Evolutionary conservation across 2,797 vertebrate genomes (phyloP).

Genomic region (Bradypodion pumilum): DNA sequence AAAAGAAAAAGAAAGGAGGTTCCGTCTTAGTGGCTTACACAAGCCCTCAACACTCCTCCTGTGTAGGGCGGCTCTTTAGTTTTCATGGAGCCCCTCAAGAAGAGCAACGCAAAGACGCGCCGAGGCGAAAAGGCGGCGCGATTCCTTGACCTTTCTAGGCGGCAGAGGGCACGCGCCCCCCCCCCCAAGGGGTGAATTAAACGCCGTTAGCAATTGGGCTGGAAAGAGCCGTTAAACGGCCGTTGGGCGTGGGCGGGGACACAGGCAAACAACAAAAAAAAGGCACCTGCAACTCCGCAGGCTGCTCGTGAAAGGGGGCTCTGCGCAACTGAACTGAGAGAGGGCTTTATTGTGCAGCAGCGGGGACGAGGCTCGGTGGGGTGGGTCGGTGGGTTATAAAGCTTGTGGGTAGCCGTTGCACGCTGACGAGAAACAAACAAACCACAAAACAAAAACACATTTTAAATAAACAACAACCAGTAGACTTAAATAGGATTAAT

Average conservation of each 20-base stretch:
- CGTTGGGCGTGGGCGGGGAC: too few relatives aligned
- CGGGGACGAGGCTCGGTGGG: too few relatives aligned
- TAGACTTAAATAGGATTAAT: neutral
- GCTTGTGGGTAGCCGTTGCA: neutral
- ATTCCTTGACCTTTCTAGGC: neutral
- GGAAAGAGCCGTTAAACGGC: neutral
- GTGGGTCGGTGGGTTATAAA: too few relatives aligned
- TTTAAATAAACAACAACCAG: too few relatives aligned
- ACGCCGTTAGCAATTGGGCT: neutral
- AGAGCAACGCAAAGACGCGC: too few relatives aligned
- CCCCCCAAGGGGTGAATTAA: neutral
- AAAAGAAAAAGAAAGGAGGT: neutral
- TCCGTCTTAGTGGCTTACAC: neutral
- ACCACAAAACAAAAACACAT: too few relatives aligned
- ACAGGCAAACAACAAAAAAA: neutral
- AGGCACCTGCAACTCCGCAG: too few relatives aligned
- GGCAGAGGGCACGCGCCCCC: neutral
- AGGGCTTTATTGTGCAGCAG: too few relatives aligned
- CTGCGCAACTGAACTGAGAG: too few relatives aligned
- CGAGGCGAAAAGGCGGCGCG: neutral
- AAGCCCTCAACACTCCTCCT: neutral
- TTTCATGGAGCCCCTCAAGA: neutral
- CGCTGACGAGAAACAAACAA: neutral
- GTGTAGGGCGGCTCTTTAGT: neutral
- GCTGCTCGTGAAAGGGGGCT: neutral